phyloP scores from a whole-genome alignment of 1,140 invertebrate species.

The Monochamus saltuarius region DNA sequence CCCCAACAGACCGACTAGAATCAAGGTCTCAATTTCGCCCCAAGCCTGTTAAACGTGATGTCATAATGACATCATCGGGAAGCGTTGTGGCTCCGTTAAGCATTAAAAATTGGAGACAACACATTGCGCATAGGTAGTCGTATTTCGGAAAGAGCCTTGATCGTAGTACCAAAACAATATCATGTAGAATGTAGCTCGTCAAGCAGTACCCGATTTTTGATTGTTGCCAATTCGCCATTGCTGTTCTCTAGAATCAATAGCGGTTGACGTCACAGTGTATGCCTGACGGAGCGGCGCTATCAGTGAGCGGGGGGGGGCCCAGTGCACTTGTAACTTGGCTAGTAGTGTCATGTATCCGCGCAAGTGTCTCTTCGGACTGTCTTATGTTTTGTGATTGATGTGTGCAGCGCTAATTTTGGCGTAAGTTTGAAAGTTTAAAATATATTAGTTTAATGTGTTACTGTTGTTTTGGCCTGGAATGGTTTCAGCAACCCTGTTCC shows the following conservation, averaged over 20 bases:
- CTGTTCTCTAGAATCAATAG: constrained; percentile 49
- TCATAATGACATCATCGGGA: constrained; percentile 52
- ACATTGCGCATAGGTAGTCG: not conserved
- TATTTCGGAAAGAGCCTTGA: constrained; percentile 5
- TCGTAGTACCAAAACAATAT: not conserved
- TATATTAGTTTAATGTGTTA: constrained; percentile 3
- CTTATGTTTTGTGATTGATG: constrained; percentile 47
- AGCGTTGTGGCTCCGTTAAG: constrained; percentile 40
- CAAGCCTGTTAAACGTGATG: constrained; percentile 47
- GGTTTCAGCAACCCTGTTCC: constrained; percentile 12
- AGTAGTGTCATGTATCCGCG: constrained; percentile 52
- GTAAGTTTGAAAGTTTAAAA: constrained; percentile 39
- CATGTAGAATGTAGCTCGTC: constrained; percentile 3
- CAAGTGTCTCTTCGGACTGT: constrained; percentile 48
- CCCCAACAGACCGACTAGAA: constrained; percentile 32
- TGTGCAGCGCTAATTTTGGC: constrained; percentile 38
- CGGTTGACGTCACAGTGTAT: constrained; percentile 48
- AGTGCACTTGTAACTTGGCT: constrained; percentile 52
- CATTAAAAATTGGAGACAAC: constrained; percentile 8
- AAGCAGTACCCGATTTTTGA: constrained; percentile 5
- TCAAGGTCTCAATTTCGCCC: constrained; percentile 48
- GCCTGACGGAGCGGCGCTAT: constrained; percentile 45
- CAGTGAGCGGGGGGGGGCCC: constrained; percentile 42
- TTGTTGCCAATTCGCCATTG: constrained; percentile 45
- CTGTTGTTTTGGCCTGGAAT: not conserved